Conservation (phyloP, 2,888 invertebrate genomes). For the Tineola bisselliella region DNA sequence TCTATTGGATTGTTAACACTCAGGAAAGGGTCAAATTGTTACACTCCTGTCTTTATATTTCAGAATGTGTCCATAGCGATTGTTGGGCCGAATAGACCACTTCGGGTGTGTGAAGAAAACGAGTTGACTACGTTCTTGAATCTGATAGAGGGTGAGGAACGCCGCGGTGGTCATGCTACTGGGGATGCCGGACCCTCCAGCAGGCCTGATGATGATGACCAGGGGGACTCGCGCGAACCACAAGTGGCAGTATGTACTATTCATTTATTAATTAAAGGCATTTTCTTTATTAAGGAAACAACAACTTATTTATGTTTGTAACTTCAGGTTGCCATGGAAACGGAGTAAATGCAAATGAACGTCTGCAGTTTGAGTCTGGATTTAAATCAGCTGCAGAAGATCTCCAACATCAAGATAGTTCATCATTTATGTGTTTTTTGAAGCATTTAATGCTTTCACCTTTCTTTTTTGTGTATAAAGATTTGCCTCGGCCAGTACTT, state of each 20-base stretch:
- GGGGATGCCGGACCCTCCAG: slow-evolving; percentile 27
- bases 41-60: slow-evolving; percentile 16
- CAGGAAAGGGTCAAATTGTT: not conserved
- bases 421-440: not conserved
- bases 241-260: slow-evolving; percentile 29
- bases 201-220: slow-evolving; percentile 26
- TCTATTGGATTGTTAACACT: not conserved
- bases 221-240: slow-evolving; percentile 24
- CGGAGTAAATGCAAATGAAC: slow-evolving; percentile 42
- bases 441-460: slow-evolving; percentile 23
- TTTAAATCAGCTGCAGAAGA: not conserved
- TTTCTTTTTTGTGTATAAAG: slow-evolving; percentile 29
- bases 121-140: slow-evolving; percentile 55
- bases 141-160: slow-evolving; percentile 58
- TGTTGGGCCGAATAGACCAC: slow-evolving; percentile 85
- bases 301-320: too few relatives aligned
- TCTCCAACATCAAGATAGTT: not conserved
- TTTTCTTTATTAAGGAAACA: too few relatives aligned
- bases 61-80: slow-evolving; percentile 94
- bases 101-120: slow-evolving; percentile 83
- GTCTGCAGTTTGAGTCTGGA: slow-evolving; percentile 24
- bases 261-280: not conserved
- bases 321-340: slow-evolving; percentile 63
- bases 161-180: slow-evolving; percentile 32
- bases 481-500: slow-evolving; percentile 52